phyloP scores from a whole-genome alignment of 92 coral and sea anemone genomes.

The Zoanthus solanderi region DNA sequence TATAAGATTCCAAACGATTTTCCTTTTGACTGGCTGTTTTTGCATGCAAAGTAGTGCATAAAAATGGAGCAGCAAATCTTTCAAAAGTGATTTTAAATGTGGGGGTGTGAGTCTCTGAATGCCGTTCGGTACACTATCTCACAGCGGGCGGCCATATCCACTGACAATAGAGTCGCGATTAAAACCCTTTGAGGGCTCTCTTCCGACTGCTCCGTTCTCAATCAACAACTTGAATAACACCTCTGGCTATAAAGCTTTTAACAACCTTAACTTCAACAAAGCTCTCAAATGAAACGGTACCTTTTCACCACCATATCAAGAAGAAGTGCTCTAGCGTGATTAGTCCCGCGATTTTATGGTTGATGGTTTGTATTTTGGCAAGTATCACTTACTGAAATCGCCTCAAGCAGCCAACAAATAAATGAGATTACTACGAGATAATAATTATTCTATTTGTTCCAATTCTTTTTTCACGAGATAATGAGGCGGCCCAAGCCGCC shows the following conservation, averaged over 20 bases:
- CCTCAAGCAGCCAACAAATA: constrained; percentile 79
- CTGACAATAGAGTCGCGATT: constrained; percentile 79
- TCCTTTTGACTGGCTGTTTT: background rate
- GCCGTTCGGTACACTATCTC: constrained; percentile 34
- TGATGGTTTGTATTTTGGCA: constrained; percentile 18
- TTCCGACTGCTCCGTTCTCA: constrained; percentile 63
- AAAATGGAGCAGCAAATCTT: background rate
- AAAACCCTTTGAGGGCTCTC: constrained; percentile 54
- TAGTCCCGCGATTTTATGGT: background rate
- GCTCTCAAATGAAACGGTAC: constrained; percentile 18
- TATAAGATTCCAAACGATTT: background rate
- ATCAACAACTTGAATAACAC: constrained; percentile 36
- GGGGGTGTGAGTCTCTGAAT: constrained; percentile 47
- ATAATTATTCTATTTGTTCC: constrained; percentile 81
- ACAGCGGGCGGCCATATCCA: constrained; percentile 71
- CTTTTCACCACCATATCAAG: constrained; percentile 15
- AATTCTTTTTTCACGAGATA: constrained; percentile 59
- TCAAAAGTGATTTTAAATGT: constrained; percentile 49
- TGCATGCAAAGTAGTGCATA: constrained; percentile 1
- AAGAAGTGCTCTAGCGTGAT: constrained; percentile 32
- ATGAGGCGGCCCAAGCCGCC: constrained; percentile 59
- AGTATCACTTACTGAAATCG: constrained; percentile 75
- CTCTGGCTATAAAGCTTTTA: constrained; percentile 46
- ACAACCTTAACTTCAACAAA: constrained; percentile 18
- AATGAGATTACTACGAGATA: constrained; percentile 80